Percentiles rank a stretch among this genome's conserved stretches.
phyloP scores from a whole-genome alignment of 2,888 invertebrate genomes.

The Xiphydria camelus region DNA sequence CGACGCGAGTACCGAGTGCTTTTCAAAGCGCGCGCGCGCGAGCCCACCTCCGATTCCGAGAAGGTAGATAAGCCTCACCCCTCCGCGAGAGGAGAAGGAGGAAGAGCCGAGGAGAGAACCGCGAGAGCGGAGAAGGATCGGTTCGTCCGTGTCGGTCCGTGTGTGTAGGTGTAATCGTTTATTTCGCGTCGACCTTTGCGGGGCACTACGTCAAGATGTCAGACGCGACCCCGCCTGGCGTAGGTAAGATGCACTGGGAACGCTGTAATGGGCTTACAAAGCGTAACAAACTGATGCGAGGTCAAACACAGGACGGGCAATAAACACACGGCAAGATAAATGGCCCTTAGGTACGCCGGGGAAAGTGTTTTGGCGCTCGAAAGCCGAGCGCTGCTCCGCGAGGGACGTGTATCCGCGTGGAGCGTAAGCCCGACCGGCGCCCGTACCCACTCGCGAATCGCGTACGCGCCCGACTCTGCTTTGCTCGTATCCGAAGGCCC shows the following conservation, averaged over 20 bases:
- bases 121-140: slow-evolving; percentile 2
- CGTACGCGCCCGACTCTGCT: too few relatives aligned
- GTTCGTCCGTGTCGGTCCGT: slow-evolving; percentile 1
- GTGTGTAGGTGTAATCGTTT: slow-evolving; percentile 42
- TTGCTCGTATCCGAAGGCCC: too few relatives aligned
- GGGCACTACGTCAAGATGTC: slow-evolving; percentile 58
- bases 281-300: slow-evolving; percentile 58
- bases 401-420: too few relatives aligned
- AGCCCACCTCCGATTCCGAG: slow-evolving; percentile 9
- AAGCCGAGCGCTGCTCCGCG: too few relatives aligned
- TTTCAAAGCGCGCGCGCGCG: background rate
- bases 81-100: background rate
- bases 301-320: slow-evolving; percentile 57
- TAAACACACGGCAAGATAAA: slow-evolving; percentile 58
- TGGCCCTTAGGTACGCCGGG: slow-evolving; percentile 36
- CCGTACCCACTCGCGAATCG: too few relatives aligned
- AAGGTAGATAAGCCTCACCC: slow-evolving; percentile 14
- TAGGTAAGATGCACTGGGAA: slow-evolving; percentile 52
- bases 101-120: background rate
- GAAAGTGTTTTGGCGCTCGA: slow-evolving; percentile 35
- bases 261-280: slow-evolving; percentile 57
- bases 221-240: slow-evolving; percentile 54
- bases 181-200: slow-evolving; percentile 56
- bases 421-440: too few relatives aligned
- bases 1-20: background rate